These are phyloP conservation scores for Syngnathoides biaculeatus DNA, from an alignment of 2,113 vertebrate genomes.

Conservation along the genomic window DNA sequence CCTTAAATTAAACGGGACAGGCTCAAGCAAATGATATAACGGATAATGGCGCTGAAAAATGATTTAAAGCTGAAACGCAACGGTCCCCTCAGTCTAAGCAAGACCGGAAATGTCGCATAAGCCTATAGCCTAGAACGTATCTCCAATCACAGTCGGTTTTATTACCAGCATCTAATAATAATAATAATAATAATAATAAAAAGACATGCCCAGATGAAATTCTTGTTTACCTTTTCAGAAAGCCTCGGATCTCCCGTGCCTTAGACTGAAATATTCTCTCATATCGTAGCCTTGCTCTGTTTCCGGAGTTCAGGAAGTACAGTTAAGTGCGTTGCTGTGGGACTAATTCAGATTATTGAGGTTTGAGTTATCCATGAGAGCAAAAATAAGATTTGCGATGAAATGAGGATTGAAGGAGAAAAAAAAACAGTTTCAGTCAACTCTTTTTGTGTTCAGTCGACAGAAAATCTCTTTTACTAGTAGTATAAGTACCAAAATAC, in stretches of 20 bases:
- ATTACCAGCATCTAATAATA: constrained; percentile 26
- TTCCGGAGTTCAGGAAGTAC: constrained; percentile 10
- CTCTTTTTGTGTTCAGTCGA: constrained; percentile 35
- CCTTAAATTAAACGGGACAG: constrained; percentile 19
- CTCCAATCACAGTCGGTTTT: constrained; percentile 13
- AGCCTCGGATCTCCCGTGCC: constrained; percentile 24
- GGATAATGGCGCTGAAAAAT: constrained; percentile 25
- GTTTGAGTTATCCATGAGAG: constrained; percentile 20
- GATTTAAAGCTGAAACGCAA: constrained; percentile 6
- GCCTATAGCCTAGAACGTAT: constrained; percentile 18
- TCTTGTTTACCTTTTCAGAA: constrained; percentile 34
- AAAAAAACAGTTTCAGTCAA: constrained; percentile 36
- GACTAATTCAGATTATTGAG: constrained; percentile 25
- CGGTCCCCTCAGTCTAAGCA: constrained; percentile 31
- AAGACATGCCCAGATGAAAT: constrained; percentile 2
- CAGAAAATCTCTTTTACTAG: constrained; percentile 8
- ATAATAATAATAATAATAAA: no score
- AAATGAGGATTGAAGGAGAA: constrained; percentile 14
- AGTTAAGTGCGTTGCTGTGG: constrained; percentile 21
- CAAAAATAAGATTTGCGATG: constrained; percentile 20
- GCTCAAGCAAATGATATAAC: constrained; percentile 18
- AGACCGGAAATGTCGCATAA: constrained; percentile 14
- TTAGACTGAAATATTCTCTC: constrained; percentile 22
- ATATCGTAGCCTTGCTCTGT: constrained; percentile 21
- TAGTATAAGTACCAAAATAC: no score